phyloP scores from a whole-genome alignment of 2,888 invertebrate genomes.

The Caenorhabditis sinica region DNA sequence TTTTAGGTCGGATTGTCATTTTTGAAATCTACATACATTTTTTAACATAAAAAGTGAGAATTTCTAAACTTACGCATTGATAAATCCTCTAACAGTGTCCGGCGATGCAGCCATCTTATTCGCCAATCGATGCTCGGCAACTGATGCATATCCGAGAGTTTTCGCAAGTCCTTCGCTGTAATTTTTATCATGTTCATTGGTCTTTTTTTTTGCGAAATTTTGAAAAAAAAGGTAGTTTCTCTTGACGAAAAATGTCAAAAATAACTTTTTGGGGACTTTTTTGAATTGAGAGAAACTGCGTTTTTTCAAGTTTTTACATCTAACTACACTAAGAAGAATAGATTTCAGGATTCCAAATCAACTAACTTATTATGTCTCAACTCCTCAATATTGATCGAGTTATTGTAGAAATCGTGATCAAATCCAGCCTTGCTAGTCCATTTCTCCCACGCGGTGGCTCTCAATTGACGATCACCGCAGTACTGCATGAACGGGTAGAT shows the following conservation, averaged over 20 bases:
- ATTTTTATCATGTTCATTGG: neutral
- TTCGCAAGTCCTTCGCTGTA: conserved; percentile 82
- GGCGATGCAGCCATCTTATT: conserved; percentile 83
- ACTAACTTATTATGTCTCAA: conserved; percentile 80
- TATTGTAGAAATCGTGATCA: conserved; percentile 81
- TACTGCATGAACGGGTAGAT: conserved; percentile 81
- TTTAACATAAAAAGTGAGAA: neutral
- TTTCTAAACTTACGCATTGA: conserved; percentile 75
- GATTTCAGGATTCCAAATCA: too few relatives aligned
- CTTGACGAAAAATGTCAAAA: too few relatives aligned
- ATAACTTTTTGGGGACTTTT: too few relatives aligned
- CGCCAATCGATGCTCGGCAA: conserved; percentile 81
- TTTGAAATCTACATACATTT: neutral
- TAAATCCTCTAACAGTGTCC: conserved; percentile 81
- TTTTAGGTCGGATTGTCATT: too few relatives aligned
- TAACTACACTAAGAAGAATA: too few relatives aligned
- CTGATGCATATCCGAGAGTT: conserved; percentile 79
- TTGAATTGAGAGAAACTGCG: too few relatives aligned
- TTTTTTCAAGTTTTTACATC: too few relatives aligned
- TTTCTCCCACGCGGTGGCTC: conserved; percentile 80
- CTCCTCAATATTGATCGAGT: conserved; percentile 83
- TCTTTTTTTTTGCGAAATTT: too few relatives aligned
- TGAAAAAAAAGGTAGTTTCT: too few relatives aligned
- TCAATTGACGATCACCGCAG: conserved; percentile 77
- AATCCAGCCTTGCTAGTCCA: conserved; percentile 79